Evolutionary conservation across 2,888 invertebrate species (phyloP).

Genomic region (Erebia epiphron): DNA sequence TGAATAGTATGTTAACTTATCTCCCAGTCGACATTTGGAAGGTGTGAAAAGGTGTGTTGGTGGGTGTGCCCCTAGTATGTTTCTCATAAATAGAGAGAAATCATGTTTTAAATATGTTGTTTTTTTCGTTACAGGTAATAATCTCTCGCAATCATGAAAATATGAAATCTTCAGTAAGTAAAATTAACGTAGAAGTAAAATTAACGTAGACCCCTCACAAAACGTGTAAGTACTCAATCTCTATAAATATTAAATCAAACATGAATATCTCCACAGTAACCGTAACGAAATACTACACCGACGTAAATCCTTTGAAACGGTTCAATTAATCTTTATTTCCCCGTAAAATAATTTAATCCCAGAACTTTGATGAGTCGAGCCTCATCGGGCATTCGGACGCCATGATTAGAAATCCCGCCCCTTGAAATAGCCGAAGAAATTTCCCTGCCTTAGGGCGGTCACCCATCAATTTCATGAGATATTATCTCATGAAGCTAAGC

Average conservation of each 20-base stretch:
- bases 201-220: not conserved
- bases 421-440: conserved; percentile 70
- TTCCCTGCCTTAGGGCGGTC: conserved; percentile 44
- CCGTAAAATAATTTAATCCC: conserved; percentile 57
- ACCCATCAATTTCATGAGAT: not conserved
- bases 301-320: conserved; percentile 27
- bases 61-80: too few species aligned
- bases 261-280: conserved; percentile 1
- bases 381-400: conserved; percentile 44
- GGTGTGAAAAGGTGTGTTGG: too few species aligned
- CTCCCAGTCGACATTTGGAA: too few species aligned
- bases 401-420: conserved; percentile 66
- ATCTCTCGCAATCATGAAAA: not conserved
- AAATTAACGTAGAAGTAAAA: too few species aligned
- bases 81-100: not conserved
- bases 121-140: conserved; percentile 11
- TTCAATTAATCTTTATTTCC: conserved; percentile 40
- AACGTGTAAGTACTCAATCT: too few species aligned
- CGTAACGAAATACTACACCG: conserved; percentile 14
- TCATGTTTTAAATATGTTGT: not conserved
- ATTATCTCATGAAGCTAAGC: not conserved
- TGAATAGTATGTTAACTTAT: too few species aligned
- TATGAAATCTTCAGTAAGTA: not conserved
- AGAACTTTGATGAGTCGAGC: conserved; percentile 57
- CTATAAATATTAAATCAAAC: conserved; percentile 1